phyloP scores from a whole-genome alignment of 92 coral and sea anemone genomes.

The Hydrozoanthus gracilis region DNA sequence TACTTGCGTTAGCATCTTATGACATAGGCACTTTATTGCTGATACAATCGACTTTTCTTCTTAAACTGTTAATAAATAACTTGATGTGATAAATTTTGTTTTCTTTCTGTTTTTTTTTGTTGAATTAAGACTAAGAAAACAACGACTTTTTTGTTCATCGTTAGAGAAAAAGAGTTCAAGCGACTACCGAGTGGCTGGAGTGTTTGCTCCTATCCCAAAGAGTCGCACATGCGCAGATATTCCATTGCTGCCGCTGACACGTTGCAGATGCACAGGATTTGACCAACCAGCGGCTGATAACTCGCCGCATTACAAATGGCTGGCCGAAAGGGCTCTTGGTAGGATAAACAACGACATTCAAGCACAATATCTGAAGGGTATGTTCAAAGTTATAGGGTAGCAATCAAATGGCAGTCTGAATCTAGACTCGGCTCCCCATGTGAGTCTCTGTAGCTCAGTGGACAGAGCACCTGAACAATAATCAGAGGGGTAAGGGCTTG shows the following conservation, averaged over 20 bases:
- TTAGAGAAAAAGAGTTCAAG: slow-evolving; percentile 32
- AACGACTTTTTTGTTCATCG: neutral
- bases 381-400: neutral
- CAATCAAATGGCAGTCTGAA: neutral
- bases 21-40: too few species aligned
- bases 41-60: neutral
- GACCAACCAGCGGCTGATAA: slow-evolving; percentile 52
- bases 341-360: slow-evolving; percentile 52
- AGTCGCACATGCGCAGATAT: slow-evolving; percentile 61
- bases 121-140: neutral
- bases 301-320: slow-evolving; percentile 47
- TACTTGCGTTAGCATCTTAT: too few species aligned
- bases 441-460: neutral
- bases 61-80: neutral
- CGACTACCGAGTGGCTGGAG: slow-evolving; percentile 52
- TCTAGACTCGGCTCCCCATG: neutral
- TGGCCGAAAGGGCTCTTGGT: slow-evolving; percentile 58
- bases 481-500: too few species aligned
- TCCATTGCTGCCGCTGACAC: slow-evolving; percentile 60
- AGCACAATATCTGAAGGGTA: slow-evolving; percentile 51
- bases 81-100: neutral
- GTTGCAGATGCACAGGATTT: slow-evolving; percentile 60
- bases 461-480: too few species aligned
- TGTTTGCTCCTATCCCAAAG: slow-evolving; percentile 53
- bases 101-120: neutral